A percentile compares a stretch with the other conserved stretches of the same genome.
Conservation (phyloP, 2,113 vertebrate species). For the Carollia perspicillata region DNA sequence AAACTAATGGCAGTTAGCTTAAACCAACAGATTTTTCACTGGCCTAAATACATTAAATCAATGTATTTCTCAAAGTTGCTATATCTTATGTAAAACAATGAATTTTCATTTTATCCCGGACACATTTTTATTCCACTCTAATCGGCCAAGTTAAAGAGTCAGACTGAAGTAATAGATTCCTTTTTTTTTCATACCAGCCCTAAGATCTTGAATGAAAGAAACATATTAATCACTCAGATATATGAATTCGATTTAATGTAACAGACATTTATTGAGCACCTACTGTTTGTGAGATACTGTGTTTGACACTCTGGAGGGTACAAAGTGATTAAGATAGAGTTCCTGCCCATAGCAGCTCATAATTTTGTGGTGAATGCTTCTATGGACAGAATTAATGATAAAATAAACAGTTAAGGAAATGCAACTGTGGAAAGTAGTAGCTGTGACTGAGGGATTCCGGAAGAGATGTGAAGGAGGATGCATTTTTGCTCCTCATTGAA, state of each 20-base stretch:
- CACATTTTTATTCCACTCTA: slow-evolving; percentile 70
- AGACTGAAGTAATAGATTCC: slow-evolving; percentile 59
- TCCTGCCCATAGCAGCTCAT: slow-evolving; percentile 25
- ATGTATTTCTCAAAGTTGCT: slow-evolving; percentile 80
- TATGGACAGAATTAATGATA: slow-evolving; percentile 62
- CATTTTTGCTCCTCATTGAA: slow-evolving; percentile 19
- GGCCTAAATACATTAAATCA: slow-evolving; percentile 81
- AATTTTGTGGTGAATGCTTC: slow-evolving; percentile 58
- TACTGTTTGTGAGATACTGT: slow-evolving; percentile 71
- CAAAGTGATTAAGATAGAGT: slow-evolving; percentile 64
- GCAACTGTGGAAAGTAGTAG: slow-evolving; percentile 2
- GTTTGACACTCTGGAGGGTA: slow-evolving; percentile 59
- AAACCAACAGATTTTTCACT: slow-evolving; percentile 83
- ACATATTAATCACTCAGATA: slow-evolving; percentile 71
- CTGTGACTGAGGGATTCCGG: neutral
- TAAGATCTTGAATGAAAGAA: slow-evolving; percentile 64
- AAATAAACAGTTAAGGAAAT: slow-evolving; percentile 29
- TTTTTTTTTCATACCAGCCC: slow-evolving; percentile 4
- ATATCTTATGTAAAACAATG: slow-evolving; percentile 76
- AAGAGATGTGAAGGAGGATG: neutral
- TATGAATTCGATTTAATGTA: slow-evolving; percentile 62
- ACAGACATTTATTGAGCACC: slow-evolving; percentile 67
- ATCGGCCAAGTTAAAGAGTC: slow-evolving; percentile 61
- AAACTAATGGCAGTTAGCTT: slow-evolving; percentile 83
- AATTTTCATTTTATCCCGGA: slow-evolving; percentile 74